Evolutionary conservation across 2,888 invertebrate genomes (phyloP), one percentile per base, ranked within the genome.

Genomic region (Lepidochrysops patricia): DNA sequence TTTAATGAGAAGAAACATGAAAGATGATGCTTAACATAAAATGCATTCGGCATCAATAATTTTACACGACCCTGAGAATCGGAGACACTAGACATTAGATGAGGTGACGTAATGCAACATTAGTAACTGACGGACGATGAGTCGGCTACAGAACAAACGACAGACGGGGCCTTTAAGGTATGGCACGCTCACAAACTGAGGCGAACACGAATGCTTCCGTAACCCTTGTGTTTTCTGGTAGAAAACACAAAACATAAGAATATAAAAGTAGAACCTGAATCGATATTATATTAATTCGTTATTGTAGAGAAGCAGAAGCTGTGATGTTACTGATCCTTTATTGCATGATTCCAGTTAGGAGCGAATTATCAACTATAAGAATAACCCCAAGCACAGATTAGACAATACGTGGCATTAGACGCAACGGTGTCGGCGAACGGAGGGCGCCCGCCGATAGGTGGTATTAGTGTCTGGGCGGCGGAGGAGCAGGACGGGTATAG

Each of bases 181-280:
- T 77, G 74, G 79, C 83, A 82, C 86, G 87, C 86, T 86, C 85
- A 86, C 85, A 72, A 72, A 68, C 67, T 66, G 79, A 82, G 81
- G 19, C 19, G 19, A 43, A 43, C 3, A 43, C 19, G 4, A 43
- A 12, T 23, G 23, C 19, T 23, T 23, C 3, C 1, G 9, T 43
- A 43, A 19, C 9, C 19, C 23, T 12, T n/a, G n/a, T n/a, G n/a
- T n/a, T n/a, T n/a, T n/a, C n/a, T n/a, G n/a, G n/a, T n/a, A 19
- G 15, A 43, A 43, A 43, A 43, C 19, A 43, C 4, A 43, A 43
- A 43, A 43, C 19, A 43, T 9, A 43, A 19, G 1, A 43, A 19
- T 43, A 43, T 19, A 19, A 7, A 19, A 43, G 19, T 43, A 43
- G 12, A 37, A 7, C 23, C 4, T 23, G 9, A 43, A 19, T 19